phyloP scores from a whole-genome alignment of 2,888 invertebrate species.

The Blastobasis adustella region DNA sequence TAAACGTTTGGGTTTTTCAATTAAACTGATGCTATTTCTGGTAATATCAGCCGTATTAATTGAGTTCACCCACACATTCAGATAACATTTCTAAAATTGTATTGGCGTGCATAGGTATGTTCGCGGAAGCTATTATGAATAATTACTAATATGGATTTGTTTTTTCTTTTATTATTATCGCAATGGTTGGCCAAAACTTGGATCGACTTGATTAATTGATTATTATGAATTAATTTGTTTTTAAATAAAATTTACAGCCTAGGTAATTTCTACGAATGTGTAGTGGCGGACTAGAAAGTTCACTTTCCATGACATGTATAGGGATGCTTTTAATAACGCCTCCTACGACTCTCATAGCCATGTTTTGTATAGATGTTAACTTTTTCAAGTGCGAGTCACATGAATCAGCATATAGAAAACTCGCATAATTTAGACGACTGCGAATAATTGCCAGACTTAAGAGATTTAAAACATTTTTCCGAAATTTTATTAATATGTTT shows the following conservation, averaged over 20 bases:
- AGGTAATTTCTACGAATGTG: slow-evolving; percentile 8
- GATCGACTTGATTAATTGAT: too few species aligned
- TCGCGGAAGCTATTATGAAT: too few species aligned
- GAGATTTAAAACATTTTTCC: slow-evolving; percentile 12
- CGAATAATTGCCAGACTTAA: slow-evolving; percentile 19
- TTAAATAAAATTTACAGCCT: slow-evolving; percentile 9
- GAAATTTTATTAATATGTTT: slow-evolving; percentile 19
- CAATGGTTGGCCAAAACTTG: too few species aligned
- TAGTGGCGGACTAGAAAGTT: slow-evolving; percentile 10
- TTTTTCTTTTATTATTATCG: too few species aligned
- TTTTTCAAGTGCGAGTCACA: slow-evolving; percentile 11
- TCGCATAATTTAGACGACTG: slow-evolving; percentile 18
- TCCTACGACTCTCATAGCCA: slow-evolving; percentile 13
- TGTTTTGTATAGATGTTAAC: slow-evolving; percentile 14
- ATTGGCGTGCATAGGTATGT: too few species aligned
- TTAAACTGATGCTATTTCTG: too few species aligned
- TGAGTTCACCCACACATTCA: too few species aligned
- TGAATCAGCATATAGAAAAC: slow-evolving; percentile 9
- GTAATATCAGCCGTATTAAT: too few species aligned
- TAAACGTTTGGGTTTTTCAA: too few species aligned
- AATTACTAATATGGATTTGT: too few species aligned
- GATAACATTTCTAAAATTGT: too few species aligned
- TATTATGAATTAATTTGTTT: too few species aligned
- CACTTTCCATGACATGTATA: slow-evolving; percentile 15
- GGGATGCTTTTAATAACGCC: slow-evolving; percentile 15